phyloP scores from a whole-genome alignment of 2,797 vertebrate genomes.

The Phoxinus dragarum region DNA sequence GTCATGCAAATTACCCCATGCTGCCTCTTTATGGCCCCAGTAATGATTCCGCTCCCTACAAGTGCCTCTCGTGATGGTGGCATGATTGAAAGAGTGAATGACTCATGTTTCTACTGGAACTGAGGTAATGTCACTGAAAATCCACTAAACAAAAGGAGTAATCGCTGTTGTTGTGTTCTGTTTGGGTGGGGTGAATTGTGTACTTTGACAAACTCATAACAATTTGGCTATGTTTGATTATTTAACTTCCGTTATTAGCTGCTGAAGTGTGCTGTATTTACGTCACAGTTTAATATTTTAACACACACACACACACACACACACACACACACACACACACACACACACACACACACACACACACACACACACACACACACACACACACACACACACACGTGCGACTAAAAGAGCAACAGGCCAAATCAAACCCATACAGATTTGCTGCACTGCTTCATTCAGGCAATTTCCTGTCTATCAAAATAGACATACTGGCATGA shows the following conservation, averaged over 20 bases:
- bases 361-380: too few species aligned
- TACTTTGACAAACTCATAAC: neutral
- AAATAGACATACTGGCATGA: neutral
- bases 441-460: neutral
- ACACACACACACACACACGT: too few species aligned
- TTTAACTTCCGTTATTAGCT: neutral
- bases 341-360: too few species aligned
- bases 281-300: neutral
- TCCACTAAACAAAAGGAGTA: conserved; percentile 56
- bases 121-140: conserved; percentile 65
- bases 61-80: conserved; percentile 49
- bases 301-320: too few species aligned
- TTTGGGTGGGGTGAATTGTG: neutral
- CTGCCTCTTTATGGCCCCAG: conserved; percentile 61
- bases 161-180: conserved; percentile 57
- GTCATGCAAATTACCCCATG: conserved; percentile 69
- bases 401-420: neutral
- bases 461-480: neutral
- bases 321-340: too few species aligned
- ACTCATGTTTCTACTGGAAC: conserved; percentile 58
- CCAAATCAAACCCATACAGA: neutral
- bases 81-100: conserved; percentile 67
- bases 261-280: neutral
- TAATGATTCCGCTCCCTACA: conserved; percentile 56
- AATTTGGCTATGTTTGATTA: neutral